A percentile compares a stretch with the other conserved stretches of the same genome.
Evolutionary conservation across 2,113 vertebrate species (phyloP).

Genomic region (Trinectes maculatus): DNA sequence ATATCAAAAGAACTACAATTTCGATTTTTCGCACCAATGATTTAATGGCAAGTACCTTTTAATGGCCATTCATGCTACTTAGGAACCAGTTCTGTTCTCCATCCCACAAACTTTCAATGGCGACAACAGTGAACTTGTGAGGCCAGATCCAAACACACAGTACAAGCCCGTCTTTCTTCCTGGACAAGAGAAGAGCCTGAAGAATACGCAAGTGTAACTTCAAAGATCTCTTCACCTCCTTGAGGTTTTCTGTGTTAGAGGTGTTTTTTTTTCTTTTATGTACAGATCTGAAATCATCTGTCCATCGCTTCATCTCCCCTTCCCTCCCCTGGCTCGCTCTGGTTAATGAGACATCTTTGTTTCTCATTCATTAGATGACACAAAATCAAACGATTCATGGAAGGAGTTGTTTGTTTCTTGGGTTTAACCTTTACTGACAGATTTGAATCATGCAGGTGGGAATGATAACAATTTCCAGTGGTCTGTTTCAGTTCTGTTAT

Average conservation of each 20-base stretch:
- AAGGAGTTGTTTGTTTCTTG: slow-evolving; percentile 26
- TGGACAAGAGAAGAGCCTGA: slow-evolving; percentile 69
- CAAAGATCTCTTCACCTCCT: slow-evolving; percentile 70
- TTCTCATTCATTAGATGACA: slow-evolving; percentile 50
- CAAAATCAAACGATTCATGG: slow-evolving; percentile 62
- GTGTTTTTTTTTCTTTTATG: slow-evolving; percentile 69
- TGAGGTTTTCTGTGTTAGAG: slow-evolving; percentile 58
- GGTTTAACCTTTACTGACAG: slow-evolving; percentile 21
- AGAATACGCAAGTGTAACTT: slow-evolving; percentile 65
- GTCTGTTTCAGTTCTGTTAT: neutral
- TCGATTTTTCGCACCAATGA: neutral
- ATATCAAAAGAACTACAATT: neutral
- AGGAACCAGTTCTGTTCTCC: too few relatives aligned
- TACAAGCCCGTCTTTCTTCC: slow-evolving; percentile 36
- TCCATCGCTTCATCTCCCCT: slow-evolving; percentile 15
- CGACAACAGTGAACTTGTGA: slow-evolving; percentile 57
- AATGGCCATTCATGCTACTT: too few relatives aligned
- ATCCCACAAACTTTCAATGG: slow-evolving; percentile 17
- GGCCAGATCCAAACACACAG: slow-evolving; percentile 39
- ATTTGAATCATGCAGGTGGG: slow-evolving; percentile 22
- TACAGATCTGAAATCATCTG: slow-evolving; percentile 47
- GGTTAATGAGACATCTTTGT: slow-evolving; percentile 54
- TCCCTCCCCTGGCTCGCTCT: slow-evolving; percentile 30
- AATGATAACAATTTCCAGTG: slow-evolving; percentile 12
- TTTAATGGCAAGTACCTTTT: too few relatives aligned